phyloP scores from a whole-genome alignment of 92 coral and sea anemone genomes.

The Phenganax stokvisi region DNA sequence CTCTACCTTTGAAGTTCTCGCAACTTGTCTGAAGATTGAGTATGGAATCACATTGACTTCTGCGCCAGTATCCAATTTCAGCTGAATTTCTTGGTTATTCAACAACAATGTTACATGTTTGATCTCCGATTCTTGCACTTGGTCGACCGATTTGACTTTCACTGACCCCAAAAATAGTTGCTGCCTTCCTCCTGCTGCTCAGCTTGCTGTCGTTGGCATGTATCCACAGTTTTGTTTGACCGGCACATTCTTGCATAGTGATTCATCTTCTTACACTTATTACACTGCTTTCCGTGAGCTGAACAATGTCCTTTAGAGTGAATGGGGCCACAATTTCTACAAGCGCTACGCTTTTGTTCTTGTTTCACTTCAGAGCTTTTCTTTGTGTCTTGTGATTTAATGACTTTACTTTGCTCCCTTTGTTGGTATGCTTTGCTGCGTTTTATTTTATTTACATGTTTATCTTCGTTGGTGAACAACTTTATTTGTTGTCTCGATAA shows the following conservation, averaged over 20 bases:
- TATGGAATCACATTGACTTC: conserved; percentile 40
- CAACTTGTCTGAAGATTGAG: conserved; percentile 11
- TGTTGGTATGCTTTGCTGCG: not conserved
- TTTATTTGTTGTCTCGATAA: conserved; percentile 28
- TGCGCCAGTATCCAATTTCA: conserved; percentile 41
- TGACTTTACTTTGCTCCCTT: not conserved
- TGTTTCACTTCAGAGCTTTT: not conserved
- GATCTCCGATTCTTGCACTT: not conserved
- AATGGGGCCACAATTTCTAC: conserved; percentile 42
- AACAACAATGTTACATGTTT: conserved; percentile 35
- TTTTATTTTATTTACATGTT: conserved; percentile 9
- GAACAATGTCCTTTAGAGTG: conserved; percentile 37
- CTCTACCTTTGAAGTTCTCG: conserved; percentile 25
- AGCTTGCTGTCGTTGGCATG: conserved; percentile 17
- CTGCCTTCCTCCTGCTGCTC: not conserved
- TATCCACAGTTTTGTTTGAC: conserved; percentile 11
- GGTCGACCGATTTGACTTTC: not conserved
- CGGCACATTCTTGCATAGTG: conserved; percentile 39
- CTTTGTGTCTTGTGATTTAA: conserved; percentile 9
- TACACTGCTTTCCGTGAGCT: conserved; percentile 31
- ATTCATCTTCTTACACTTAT: conserved; percentile 24
- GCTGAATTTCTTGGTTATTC: conserved; percentile 18
- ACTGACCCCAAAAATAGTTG: conserved; percentile 17
- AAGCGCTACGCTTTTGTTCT: conserved; percentile 16
- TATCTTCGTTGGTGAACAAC: conserved; percentile 6